Percentiles rank a stretch among this genome's conserved stretches.
Conservation (phyloP, 2,888 invertebrate species). For the Limnephilus rhombicus region DNA sequence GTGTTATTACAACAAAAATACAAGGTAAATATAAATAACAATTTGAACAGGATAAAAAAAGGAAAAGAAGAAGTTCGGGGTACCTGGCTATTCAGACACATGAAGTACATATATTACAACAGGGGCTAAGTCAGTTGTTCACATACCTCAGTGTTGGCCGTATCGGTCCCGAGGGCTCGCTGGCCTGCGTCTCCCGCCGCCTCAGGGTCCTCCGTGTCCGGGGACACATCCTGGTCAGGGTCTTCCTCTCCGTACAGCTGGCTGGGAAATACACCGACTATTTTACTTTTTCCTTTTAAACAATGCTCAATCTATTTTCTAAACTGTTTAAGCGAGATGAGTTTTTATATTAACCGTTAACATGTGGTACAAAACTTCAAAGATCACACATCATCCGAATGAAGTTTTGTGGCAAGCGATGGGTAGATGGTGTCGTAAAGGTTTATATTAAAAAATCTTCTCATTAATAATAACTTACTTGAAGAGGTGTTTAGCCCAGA, state of each 20-base stretch:
- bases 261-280: slow-evolving; percentile 73
- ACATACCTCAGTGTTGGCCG: slow-evolving; percentile 70
- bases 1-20: too few relatives aligned
- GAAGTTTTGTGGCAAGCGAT: too few relatives aligned
- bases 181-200: slow-evolving; percentile 85
- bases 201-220: slow-evolving; percentile 97
- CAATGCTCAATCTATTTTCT: background rate
- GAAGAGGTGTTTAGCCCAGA: slow-evolving; percentile 99
- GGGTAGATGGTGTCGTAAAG: too few relatives aligned
- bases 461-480: slow-evolving; percentile 80
- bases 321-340: background rate
- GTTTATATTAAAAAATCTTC: too few relatives aligned
- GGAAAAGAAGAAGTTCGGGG: background rate
- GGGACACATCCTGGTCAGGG: slow-evolving; percentile 97
- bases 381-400: too few relatives aligned
- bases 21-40: too few relatives aligned
- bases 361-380: too few relatives aligned
- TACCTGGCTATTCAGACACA: slow-evolving; percentile 40
- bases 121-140: background rate
- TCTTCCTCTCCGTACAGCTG: slow-evolving; percentile 98
- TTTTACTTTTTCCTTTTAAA: background rate
- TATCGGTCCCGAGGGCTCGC: slow-evolving; percentile 76
- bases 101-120: slow-evolving; percentile 58
- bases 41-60: background rate
- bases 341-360: background rate